Percentiles rank a stretch among this genome's conserved stretches.
Conservation (phyloP, 2,888 invertebrate genomes). For the Epiblema foenella region DNA sequence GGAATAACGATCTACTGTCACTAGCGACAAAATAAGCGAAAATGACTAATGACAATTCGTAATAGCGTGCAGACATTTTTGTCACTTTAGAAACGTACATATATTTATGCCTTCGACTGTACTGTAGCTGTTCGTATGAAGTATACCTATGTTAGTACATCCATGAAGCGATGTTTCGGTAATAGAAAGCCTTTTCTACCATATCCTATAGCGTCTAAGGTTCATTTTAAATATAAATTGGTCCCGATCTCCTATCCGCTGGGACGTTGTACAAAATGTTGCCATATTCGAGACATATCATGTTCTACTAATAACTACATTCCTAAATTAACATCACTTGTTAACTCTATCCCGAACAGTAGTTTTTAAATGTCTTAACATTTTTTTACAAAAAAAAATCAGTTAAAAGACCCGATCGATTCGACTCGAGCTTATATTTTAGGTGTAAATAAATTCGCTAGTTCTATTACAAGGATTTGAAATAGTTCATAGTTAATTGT, state of each 20-base stretch:
- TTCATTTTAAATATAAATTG: neutral
- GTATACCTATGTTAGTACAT: no score
- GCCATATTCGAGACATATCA: conserved; percentile 81
- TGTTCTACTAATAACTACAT: conserved; percentile 68
- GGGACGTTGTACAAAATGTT: conserved; percentile 65
- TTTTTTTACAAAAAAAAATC: conserved; percentile 33
- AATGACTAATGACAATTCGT: no score
- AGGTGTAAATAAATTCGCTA: conserved; percentile 50
- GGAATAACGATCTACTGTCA: no score
- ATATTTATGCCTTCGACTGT: no score
- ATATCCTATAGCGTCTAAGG: conserved; percentile 2
- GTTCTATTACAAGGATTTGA: conserved; percentile 74
- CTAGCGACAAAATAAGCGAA: no score
- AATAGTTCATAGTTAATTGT: conserved; percentile 59
- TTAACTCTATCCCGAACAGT: conserved; percentile 50
- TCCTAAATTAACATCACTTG: conserved; percentile 59
- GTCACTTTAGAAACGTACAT: no score
- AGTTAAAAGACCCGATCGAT: conserved; percentile 25
- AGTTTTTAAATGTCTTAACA: conserved; percentile 44
- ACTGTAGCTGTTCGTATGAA: no score
- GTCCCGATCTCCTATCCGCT: neutral
- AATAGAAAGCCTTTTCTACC: neutral
- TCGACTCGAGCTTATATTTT: conserved; percentile 33
- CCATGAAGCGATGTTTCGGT: neutral
- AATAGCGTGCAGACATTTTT: no score